Conservation (phyloP, 1,140 invertebrate species). For the Drosophila busckii region DNA sequence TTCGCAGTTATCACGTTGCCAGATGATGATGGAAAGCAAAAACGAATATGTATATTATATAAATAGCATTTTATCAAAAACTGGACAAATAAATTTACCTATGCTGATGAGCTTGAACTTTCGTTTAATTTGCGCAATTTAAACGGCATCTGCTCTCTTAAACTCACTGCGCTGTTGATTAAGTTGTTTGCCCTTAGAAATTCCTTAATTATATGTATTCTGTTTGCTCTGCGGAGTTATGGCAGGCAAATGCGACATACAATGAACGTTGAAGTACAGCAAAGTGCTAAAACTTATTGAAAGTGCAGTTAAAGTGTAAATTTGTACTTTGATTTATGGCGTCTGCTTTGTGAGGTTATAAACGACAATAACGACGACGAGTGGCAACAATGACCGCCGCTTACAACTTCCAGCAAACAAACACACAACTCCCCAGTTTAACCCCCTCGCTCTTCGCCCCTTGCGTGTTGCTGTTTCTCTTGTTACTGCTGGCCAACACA, state of each 20-base stretch:
- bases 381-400: conserved; percentile 55
- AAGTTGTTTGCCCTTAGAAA: no score
- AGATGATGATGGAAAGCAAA: conserved; percentile 10
- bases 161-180: no score
- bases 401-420: conserved; percentile 22
- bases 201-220: no score
- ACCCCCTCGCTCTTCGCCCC: neutral
- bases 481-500: conserved; percentile 24
- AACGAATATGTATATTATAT: no score
- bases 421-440: neutral
- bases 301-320: conserved; percentile 66
- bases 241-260: no score
- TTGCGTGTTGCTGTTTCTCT: neutral
- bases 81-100: no score
- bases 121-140: no score
- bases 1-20: conserved; percentile 21
- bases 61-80: no score
- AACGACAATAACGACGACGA: conserved; percentile 24
- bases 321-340: conserved; percentile 66
- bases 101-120: no score
- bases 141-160: no score
- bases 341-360: conserved; percentile 66
- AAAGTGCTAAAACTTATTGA: conserved; percentile 55
- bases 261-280: no score
- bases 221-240: no score